Conservation (phyloP, 37 sponge, comb jelly and placozoan genomes). For the Spongilla lacustris region DNA sequence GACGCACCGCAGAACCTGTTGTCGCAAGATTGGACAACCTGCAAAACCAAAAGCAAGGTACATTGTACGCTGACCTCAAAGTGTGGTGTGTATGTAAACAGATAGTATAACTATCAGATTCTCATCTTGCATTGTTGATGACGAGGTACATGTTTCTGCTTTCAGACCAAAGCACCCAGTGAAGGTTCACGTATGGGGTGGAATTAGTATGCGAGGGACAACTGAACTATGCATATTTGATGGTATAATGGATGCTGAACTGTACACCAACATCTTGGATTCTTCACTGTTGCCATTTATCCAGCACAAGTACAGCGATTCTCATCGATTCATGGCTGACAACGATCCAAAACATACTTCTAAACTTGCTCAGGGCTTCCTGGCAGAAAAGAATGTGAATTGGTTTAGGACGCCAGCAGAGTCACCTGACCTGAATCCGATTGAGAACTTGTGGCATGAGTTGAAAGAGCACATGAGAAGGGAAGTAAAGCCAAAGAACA, state of each 20-base stretch:
- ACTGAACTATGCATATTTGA: slow-evolving; percentile 45
- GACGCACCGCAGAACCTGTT: slow-evolving; percentile 27
- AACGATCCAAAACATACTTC: slow-evolving; percentile 41
- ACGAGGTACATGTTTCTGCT: neutral
- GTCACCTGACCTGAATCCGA: slow-evolving; percentile 29
- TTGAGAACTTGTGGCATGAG: slow-evolving; percentile 46
- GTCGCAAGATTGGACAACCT: slow-evolving; percentile 18
- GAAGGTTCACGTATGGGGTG: slow-evolving; percentile 54
- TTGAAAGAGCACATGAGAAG: slow-evolving; percentile 30
- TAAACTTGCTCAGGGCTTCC: slow-evolving; percentile 3
- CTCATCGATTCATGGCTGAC: slow-evolving; percentile 46
- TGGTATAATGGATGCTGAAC: slow-evolving; percentile 29
- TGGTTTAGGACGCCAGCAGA: slow-evolving; percentile 52
- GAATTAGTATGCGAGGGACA: slow-evolving; percentile 25
- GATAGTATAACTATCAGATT: no score
- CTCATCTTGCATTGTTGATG: neutral
- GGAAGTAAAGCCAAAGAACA: slow-evolving; percentile 27
- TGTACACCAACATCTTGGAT: slow-evolving; percentile 23
- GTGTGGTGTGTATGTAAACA: no score
- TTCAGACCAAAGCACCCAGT: slow-evolving; percentile 43
- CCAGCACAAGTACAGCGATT: neutral
- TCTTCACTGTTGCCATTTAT: slow-evolving; percentile 30
- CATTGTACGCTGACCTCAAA: neutral
- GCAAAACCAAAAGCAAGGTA: slow-evolving; percentile 19
- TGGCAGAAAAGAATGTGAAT: slow-evolving; percentile 1